Evolutionary conservation across 2,113 vertebrate species (phyloP), one percentile per base, ranked within the genome.

Genomic region (Thunnus thynnus): DNA sequence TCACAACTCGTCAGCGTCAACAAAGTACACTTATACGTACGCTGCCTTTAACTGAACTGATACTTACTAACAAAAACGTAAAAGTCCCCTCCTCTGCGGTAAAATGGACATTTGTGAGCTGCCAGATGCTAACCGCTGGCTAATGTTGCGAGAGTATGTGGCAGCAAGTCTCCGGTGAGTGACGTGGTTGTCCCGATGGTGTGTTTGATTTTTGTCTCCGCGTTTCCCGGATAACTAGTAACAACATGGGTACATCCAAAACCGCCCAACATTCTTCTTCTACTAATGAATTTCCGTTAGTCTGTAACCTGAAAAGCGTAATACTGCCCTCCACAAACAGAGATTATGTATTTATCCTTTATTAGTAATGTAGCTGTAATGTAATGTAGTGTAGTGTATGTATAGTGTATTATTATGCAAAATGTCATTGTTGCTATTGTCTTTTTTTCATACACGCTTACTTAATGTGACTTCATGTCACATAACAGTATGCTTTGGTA

Each of bases 41-140:
- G 5, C 8, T 18, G 12, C 1, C 1, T 5, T 52, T 5, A 22
- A 14, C 3, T 2, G 0, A 3, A 13, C 12, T 17, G 3, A 55
- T 74, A 86, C 83, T 86, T 80, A 92, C 90, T 18, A 51, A 46
- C 12, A 69, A 66, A 80, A 2, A 14, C 2, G 4, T 36, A 16
- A 22, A 46, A 47, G n/a, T 57, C 16, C 16, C 36, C 2, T 1
- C 0, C 55, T 41, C 32, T 20, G 18, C 11, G 11, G 13, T 27
- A 57, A 47, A 65, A 17, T 0, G 11, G 18, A 7, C 80, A 74
- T 85, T 20, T 77, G 32, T 14, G n/a, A 0, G 58, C 12, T 13
- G 56, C 71, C 74, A 87, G 78, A 72, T 84, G 85, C 74, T 86
- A 86, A 65, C 85, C 63, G 41, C 86, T 89, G 73, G 88, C 79